A percentile compares a stretch with the other conserved stretches of the same genome.
Evolutionary conservation across 1,140 invertebrate species (phyloP).

Genomic region (Habropoda laboriosa): DNA sequence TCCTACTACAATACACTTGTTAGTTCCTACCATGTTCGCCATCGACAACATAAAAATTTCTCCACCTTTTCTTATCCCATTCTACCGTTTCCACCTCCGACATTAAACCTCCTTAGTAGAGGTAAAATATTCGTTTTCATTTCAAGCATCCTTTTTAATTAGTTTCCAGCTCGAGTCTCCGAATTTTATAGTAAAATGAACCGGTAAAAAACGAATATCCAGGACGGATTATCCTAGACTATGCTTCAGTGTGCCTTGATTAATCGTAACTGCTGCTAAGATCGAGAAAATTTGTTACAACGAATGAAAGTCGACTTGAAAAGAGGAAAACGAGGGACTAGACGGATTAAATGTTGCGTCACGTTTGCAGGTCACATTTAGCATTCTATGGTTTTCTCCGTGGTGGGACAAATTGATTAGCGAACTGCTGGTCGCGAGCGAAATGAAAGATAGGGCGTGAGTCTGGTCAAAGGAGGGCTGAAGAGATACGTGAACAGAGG

Average conservation of each 20-base stretch:
- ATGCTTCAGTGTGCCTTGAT: constrained; percentile 52
- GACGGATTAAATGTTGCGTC: not conserved
- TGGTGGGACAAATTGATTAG: constrained; percentile 70
- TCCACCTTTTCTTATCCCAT: not conserved
- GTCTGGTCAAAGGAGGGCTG: not conserved
- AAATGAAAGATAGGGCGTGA: not conserved
- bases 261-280: constrained; percentile 47
- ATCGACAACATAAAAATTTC: not conserved
- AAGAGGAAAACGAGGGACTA: too few species aligned
- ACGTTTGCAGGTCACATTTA: constrained; percentile 55
- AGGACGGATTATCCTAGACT: constrained; percentile 5
- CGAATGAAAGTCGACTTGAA: not conserved
- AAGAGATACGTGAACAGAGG: not conserved
- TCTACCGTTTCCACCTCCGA: not conserved
- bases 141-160: not conserved
- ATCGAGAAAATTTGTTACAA: not conserved
- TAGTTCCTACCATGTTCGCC: not conserved
- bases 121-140: not conserved
- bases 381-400: constrained; percentile 69
- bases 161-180: not conserved
- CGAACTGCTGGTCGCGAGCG: constrained; percentile 52
- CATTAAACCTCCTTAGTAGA: not conserved
- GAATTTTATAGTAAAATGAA: not conserved
- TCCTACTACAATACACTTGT: too few species aligned
- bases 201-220: not conserved